Evolutionary conservation across 2,113 vertebrate genomes (phyloP), one percentile per base, ranked within the genome.

Genomic region (Cebidichthys violaceus): DNA sequence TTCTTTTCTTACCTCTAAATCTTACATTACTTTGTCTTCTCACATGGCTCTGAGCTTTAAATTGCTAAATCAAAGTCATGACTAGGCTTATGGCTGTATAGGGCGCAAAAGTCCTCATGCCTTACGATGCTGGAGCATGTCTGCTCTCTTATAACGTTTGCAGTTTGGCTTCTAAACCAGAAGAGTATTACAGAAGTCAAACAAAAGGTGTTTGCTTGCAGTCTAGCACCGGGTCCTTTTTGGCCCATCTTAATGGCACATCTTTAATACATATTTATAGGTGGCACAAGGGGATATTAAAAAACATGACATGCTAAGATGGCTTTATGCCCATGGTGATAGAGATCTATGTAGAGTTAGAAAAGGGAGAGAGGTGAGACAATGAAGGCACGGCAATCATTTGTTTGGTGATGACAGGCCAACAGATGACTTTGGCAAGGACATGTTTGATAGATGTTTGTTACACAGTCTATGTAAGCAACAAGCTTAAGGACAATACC

Each of bases 191-290:
- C 81, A 83, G 65, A 92, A 93, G 92, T 93, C 89, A 93, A 95
- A 94, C 91, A 94, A 75, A 82, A 84, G 65, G 71, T 94, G 94
- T 95, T 95, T 95, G 88, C 93, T 82, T 68, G 83, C 65, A 50
- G 86, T 80, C 83, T 61, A 73, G 77, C 77, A 29, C 66, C n/a
- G 67, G 70, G 79, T 86, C 80, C 89, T 83, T 81, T 86, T 76
- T 82, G 84, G 81, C 79, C 81, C 73, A 90, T 93, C 90, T 92
- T 94, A 93, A 93, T 89, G 81, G 86, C 57, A 86, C 86, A 90
- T 92, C 94, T 94, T 94, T 84, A 87, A 94, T 95, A 94, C 91
- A 94, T 95, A 94, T 95, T 95, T 95, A 95, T 93, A 93, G 86
- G 67, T 81, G 86, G 77, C 91, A 76, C 77, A 74, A 82, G 83